phyloP scores from a whole-genome alignment of 2,888 invertebrate species.

The Chymomyza fuscimana region DNA sequence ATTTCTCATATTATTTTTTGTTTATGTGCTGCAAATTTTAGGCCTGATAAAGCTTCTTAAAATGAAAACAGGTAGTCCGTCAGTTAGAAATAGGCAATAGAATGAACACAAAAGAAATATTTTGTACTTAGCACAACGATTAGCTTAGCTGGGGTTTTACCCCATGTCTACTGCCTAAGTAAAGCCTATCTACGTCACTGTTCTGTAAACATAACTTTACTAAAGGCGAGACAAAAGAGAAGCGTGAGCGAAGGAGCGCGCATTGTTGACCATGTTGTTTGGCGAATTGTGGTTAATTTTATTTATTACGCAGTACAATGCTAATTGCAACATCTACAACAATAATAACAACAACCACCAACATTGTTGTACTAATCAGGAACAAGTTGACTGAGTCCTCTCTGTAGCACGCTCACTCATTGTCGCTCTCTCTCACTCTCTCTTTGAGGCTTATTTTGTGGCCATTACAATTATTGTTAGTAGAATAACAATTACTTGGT shows the following conservation, averaged over 20 bases:
- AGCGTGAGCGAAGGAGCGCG: neutral
- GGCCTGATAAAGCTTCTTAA: too few species aligned
- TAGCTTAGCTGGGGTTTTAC: too few species aligned
- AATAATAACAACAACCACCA: neutral
- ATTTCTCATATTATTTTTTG: neutral
- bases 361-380: conserved; percentile 52
- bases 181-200: neutral
- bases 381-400: conserved; percentile 27
- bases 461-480: neutral
- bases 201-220: neutral
- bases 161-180: too few species aligned
- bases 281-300: conserved; percentile 61
- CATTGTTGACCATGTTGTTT: conserved; percentile 52
- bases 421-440: neutral
- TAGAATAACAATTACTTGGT: neutral
- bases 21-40: neutral
- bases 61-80: too few species aligned
- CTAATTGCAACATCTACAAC: conserved; percentile 57
- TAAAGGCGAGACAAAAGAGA: neutral
- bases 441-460: neutral
- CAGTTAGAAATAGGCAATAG: too few species aligned
- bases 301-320: conserved; percentile 63
- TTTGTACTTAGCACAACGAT: too few species aligned
- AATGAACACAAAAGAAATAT: too few species aligned
- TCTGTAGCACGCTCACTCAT: neutral